phyloP scores from a whole-genome alignment of 2,797 vertebrate species.

The Cirrhinus mrigala region DNA sequence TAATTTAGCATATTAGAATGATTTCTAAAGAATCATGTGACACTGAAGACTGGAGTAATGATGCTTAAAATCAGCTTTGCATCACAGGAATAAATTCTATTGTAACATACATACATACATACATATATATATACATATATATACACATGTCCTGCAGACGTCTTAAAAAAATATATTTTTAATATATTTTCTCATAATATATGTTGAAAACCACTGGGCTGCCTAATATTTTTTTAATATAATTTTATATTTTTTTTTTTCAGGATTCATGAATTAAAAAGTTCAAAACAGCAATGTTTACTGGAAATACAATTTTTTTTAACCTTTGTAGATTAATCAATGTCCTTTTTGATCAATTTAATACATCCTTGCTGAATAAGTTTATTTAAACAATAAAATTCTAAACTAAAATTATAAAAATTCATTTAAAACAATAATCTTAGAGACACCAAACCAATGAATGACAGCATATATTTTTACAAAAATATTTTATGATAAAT shows the following conservation, averaged over 20 bases:
- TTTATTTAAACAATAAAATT: not conserved
- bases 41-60: too few species aligned
- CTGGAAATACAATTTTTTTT: not conserved
- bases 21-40: too few species aligned
- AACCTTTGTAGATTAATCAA: not conserved
- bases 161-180: too few species aligned
- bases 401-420: too few species aligned
- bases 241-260: not conserved
- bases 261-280: not conserved
- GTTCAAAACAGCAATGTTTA: too few species aligned
- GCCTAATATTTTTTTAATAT: too few species aligned
- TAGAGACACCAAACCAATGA: not conserved
- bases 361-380: not conserved
- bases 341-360: not conserved
- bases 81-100: not conserved
- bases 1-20: too few species aligned
- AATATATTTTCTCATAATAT: not conserved
- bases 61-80: too few species aligned
- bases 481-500: not conserved
- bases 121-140: too few species aligned
- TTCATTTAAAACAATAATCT: not conserved
- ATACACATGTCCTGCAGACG: too few species aligned
- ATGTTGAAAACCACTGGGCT: not conserved
- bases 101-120: too few species aligned
- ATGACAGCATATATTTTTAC: not conserved